These are phyloP conservation scores for Incurvaria masculella DNA, from an alignment of 2,888 invertebrate genomes.

Conservation along the genomic window DNA sequence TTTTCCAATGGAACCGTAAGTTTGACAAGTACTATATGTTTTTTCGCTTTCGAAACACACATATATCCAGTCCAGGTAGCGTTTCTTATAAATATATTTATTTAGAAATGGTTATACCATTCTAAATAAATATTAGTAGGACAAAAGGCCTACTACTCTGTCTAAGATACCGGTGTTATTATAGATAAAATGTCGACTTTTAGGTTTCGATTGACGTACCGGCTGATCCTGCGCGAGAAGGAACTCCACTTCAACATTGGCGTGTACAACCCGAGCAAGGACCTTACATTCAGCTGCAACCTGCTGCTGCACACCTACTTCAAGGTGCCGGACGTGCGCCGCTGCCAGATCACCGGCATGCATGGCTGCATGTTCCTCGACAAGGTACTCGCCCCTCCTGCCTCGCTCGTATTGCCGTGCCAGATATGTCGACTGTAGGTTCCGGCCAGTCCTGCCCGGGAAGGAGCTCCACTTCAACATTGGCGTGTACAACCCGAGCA, in stretches of 20 bases:
- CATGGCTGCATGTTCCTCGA: slow-evolving; percentile 89
- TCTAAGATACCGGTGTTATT: too few species aligned
- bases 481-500: slow-evolving; percentile 91
- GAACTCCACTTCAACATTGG: slow-evolving; percentile 91
- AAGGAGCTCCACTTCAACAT: slow-evolving; percentile 92
- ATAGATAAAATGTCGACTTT: slow-evolving; percentile 8
- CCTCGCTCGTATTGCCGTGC: too few species aligned
- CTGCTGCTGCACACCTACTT: slow-evolving; percentile 93
- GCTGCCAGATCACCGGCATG: slow-evolving; percentile 89
- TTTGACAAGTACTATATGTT: neutral
- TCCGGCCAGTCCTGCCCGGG: slow-evolving; percentile 85
- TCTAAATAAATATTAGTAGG: too few species aligned
- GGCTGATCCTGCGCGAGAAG: slow-evolving; percentile 86
- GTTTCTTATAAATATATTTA: slow-evolving; percentile 5
- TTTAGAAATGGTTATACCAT: too few species aligned
- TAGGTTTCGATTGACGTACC: slow-evolving; percentile 90
- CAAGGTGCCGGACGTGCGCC: slow-evolving; percentile 90
- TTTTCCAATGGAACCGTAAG: too few species aligned
- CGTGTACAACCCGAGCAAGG: slow-evolving; percentile 92
- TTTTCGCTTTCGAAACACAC: neutral
- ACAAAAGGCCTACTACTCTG: too few species aligned
- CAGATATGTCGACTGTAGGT: too few species aligned
- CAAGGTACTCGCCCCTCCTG: slow-evolving; percentile 57
- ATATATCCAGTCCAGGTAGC: neutral
- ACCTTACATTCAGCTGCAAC: slow-evolving; percentile 88